Conservation (phyloP, 2,888 invertebrate genomes). For the Lordiphosa fenestrarum region DNA sequence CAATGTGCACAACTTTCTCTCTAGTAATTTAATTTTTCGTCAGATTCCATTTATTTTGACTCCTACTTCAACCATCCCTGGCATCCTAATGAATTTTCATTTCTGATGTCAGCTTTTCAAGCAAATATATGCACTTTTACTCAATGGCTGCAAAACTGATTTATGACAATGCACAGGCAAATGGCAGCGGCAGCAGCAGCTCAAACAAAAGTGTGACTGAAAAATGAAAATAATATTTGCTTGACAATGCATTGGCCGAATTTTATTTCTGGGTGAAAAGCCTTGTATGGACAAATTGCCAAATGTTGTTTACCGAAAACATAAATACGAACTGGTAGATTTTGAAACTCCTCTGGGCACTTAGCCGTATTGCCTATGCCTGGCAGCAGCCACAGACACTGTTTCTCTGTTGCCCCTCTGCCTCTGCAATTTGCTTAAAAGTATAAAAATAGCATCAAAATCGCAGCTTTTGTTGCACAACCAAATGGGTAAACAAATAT, state of each 20-base stretch:
- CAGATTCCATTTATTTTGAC: too few relatives aligned
- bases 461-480: conserved; percentile 33
- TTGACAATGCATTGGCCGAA: conserved; percentile 36
- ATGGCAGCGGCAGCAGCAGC: conserved; percentile 20
- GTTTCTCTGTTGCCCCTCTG: conserved; percentile 16
- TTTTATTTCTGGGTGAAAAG: conserved; percentile 7
- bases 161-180: conserved; percentile 22
- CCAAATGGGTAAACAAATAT: conserved; percentile 58
- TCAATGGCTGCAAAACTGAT: conserved; percentile 13
- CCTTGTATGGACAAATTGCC: conserved; percentile 36
- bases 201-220: conserved; percentile 17
- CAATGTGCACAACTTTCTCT: too few relatives aligned
- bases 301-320: conserved; percentile 59
- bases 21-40: too few relatives aligned
- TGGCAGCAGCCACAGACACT: conserved; percentile 17
- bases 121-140: conserved; percentile 15
- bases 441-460: conserved; percentile 50
- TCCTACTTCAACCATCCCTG: too few relatives aligned
- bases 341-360: conserved; percentile 39
- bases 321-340: conserved; percentile 17
- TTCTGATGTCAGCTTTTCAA: conserved; percentile 5
- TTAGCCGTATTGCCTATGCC: conserved; percentile 46
- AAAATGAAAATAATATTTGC: conserved; percentile 18
- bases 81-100: too few relatives aligned
- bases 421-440: conserved; percentile 61